Evolutionary conservation across 2,888 invertebrate species (phyloP).

Genomic region (Tipula vernalis): DNA sequence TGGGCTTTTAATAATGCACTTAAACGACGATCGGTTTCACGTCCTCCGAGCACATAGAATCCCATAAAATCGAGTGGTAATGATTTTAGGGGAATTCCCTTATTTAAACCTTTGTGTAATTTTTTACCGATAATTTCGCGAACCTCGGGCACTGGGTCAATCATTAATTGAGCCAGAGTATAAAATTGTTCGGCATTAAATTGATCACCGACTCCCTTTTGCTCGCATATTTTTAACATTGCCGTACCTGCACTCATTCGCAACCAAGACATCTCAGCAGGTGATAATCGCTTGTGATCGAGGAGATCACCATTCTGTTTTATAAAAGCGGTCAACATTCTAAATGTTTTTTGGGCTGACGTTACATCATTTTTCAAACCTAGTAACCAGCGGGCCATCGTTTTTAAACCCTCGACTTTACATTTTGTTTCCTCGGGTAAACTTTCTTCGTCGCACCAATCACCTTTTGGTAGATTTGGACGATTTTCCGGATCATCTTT

Average conservation of each 20-base stretch:
- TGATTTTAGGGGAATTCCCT: constrained; percentile 79
- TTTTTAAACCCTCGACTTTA: constrained; percentile 89
- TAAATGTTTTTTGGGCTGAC: constrained; percentile 85
- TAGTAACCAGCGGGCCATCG: constrained; percentile 91
- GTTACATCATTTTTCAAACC: constrained; percentile 79
- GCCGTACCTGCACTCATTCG: constrained; percentile 87
- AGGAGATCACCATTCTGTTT: constrained; percentile 79
- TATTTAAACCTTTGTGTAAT: constrained; percentile 74
- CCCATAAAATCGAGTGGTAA: constrained; percentile 95
- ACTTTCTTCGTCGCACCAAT: constrained; percentile 77
- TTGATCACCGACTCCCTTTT: constrained; percentile 90
- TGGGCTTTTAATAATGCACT: constrained; percentile 52
- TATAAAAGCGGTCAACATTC: constrained; percentile 89
- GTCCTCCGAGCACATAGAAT: constrained; percentile 81
- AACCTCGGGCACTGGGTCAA: constrained; percentile 68
- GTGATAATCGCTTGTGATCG: constrained; percentile 60
- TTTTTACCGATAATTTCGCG: constrained; percentile 80
- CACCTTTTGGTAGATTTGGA: constrained; percentile 26
- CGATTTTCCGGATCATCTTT: constrained; percentile 53
- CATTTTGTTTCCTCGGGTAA: constrained; percentile 83
- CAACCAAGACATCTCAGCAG: constrained; percentile 87
- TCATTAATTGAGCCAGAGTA: constrained; percentile 81
- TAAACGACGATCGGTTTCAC: constrained; percentile 65
- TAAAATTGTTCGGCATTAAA: constrained; percentile 92
- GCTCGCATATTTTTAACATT: constrained; percentile 94